A percentile compares a stretch with the other conserved stretches of the same genome.
These are phyloP conservation scores for Empidonax alnorum DNA, from an alignment of 2,113 vertebrate genomes.

Conservation along the genomic window DNA sequence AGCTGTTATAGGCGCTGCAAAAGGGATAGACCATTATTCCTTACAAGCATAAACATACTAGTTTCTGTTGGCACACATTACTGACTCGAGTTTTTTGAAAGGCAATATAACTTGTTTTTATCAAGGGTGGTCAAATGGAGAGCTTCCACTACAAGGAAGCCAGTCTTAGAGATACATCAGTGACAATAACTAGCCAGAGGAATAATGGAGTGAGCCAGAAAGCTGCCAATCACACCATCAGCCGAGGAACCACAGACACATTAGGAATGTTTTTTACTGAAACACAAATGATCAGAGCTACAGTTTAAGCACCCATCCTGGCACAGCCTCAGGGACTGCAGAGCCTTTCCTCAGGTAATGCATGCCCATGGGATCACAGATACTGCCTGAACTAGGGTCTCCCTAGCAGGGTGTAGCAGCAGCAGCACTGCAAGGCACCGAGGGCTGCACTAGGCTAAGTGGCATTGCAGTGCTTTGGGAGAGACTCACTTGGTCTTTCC, in stretches of 20 bases:
- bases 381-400: neutral
- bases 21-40: neutral
- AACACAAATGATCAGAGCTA: neutral
- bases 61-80: neutral
- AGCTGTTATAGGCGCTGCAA: neutral
- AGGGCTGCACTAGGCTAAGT: neutral
- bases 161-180: neutral
- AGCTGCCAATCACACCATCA: neutral
- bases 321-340: neutral
- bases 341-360: neutral
- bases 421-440: neutral
- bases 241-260: neutral
- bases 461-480: neutral
- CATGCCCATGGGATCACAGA: neutral
- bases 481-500: neutral
- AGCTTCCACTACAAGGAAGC: neutral
- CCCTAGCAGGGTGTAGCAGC: neutral
- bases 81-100: neutral
- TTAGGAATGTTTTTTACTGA: neutral
- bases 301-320: neutral
- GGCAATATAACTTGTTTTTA: neutral
- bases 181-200: neutral
- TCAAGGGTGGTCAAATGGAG: neutral
- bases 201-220: neutral
- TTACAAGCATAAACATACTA: neutral